Percentiles rank a stretch among this genome's conserved stretches.
Evolutionary conservation across 23 tunicate species (phyloP).

Genomic region (Halocynthia roretzi): DNA sequence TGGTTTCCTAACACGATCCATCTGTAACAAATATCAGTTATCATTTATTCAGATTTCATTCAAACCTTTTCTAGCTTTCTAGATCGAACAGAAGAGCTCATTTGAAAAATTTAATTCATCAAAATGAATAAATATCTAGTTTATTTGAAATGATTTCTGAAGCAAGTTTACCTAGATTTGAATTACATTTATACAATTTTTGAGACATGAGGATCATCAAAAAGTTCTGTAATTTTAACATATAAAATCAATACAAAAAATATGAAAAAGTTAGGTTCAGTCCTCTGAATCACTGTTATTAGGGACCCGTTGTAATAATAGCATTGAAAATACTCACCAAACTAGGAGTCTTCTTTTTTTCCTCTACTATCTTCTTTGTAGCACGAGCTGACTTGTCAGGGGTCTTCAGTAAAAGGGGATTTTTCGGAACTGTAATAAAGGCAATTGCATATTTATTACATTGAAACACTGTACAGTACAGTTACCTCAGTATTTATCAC

Average conservation of each 20-base stretch:
- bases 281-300: too few relatives aligned
- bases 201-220: too few relatives aligned
- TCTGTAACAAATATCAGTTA: conserved; percentile 2
- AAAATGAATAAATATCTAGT: not conserved
- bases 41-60: not conserved
- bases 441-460: too few relatives aligned
- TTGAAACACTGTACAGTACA: too few relatives aligned
- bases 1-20: conserved; percentile 2
- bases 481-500: too few relatives aligned
- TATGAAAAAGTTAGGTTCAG: too few relatives aligned
- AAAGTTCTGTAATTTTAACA: too few relatives aligned
- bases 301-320: not conserved
- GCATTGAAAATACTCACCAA: not conserved
- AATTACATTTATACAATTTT: not conserved
- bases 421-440: not conserved
- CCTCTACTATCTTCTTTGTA: conserved; percentile 7
- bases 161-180: not conserved
- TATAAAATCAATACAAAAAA: too few relatives aligned
- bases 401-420: conserved; percentile 5
- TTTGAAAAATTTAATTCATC: not conserved
- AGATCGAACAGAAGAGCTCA: not conserved
- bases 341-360: conserved; percentile 16
- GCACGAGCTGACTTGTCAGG: not conserved
- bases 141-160: not conserved
- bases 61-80: not conserved